phyloP scores from a whole-genome alignment of 2,797 vertebrate species.

The Pyrocephalus nanus region DNA sequence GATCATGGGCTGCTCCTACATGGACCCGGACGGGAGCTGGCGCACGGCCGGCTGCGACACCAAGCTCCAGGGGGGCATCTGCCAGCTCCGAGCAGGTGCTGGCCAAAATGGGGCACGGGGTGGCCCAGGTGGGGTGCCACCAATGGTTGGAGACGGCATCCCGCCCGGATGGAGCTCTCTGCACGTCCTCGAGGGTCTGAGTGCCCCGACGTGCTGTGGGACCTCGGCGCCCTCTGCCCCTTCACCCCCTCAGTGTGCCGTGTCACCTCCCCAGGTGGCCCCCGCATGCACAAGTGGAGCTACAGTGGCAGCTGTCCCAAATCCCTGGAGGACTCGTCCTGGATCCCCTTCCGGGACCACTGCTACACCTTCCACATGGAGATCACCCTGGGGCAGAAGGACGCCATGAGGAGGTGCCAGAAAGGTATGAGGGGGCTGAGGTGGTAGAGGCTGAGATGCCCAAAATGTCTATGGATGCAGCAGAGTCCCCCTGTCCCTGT shows the following conservation, averaged over 20 bases:
- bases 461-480: background rate
- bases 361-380: conserved; percentile 97
- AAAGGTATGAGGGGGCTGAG: conserved; percentile 76
- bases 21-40: conserved; percentile 88
- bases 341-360: conserved; percentile 92
- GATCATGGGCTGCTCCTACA: conserved; percentile 85
- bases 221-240: rapidly evolving
- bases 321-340: conserved; percentile 83
- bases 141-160: background rate
- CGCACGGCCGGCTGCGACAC: conserved; percentile 81
- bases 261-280: conserved; percentile 47
- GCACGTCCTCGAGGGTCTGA: background rate
- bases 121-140: background rate
- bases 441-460: background rate
- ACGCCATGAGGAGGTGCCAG: conserved; percentile 85
- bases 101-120: rapidly evolving
- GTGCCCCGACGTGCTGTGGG: background rate
- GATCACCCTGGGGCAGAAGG: conserved; percentile 83
- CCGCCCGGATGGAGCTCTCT: background rate
- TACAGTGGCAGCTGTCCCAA: conserved; percentile 88
- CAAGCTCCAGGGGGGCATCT: conserved; percentile 89
- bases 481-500: background rate
- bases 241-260: rapidly evolving
- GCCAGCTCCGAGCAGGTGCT: conserved; percentile 82
- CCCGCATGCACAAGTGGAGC: conserved; percentile 77